Percentiles rank a stretch among this genome's conserved stretches.
Conservation (phyloP, 2,888 invertebrate species). For the Erynnis tages region DNA sequence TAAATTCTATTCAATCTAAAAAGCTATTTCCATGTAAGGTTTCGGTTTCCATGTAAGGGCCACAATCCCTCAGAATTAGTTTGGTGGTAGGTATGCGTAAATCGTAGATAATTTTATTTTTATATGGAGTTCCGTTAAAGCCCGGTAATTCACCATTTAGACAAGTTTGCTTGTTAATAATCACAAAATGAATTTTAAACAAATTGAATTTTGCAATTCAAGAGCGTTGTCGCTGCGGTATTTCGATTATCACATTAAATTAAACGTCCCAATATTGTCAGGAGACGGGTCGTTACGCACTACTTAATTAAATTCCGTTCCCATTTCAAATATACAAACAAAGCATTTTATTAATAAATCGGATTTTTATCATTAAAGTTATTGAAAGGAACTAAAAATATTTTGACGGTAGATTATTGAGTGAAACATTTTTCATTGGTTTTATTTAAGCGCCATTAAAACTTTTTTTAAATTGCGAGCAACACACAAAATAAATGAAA, state of each 20-base stretch:
- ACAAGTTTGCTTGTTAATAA: not conserved
- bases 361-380: conserved; percentile 8
- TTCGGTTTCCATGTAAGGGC: too few species aligned
- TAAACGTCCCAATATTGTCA: conserved; percentile 25
- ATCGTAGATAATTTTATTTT: too few species aligned
- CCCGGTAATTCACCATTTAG: too few species aligned
- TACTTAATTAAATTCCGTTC: conserved; percentile 25
- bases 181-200: not conserved
- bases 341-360: conserved; percentile 9
- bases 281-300: conserved; percentile 21
- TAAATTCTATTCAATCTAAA: too few species aligned
- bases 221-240: conserved; percentile 17
- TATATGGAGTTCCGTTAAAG: too few species aligned
- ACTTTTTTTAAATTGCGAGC: not conserved
- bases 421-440: not conserved
- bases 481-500: too few species aligned
- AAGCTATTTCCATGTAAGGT: too few species aligned
- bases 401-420: not conserved
- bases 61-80: too few species aligned
- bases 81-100: too few species aligned
- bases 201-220: conserved; percentile 14
- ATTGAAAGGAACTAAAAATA: conserved; percentile 2
- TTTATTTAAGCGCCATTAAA: too few species aligned
- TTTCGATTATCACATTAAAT: conserved; percentile 27
- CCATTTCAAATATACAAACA: conserved; percentile 18